Conservation (phyloP, 2,888 invertebrate genomes). For the Cryptus armator region DNA sequence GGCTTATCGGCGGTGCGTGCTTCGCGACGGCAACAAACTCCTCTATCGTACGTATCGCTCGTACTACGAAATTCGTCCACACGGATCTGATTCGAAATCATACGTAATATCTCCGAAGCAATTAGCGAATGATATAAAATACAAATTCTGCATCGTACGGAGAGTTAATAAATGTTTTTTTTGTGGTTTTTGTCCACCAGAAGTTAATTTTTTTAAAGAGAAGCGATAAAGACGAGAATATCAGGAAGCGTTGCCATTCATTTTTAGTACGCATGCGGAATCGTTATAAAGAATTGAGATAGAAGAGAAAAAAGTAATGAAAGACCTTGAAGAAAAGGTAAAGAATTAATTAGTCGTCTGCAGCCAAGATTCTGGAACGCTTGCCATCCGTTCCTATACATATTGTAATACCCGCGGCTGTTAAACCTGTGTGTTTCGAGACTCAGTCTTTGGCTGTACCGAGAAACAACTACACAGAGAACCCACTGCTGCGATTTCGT, state of each 20-base stretch:
- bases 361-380: constrained; percentile 27
- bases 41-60: constrained; percentile 67
- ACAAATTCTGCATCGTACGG: not conserved
- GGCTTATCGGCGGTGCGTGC: constrained; percentile 78
- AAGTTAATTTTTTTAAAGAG: too few relatives aligned
- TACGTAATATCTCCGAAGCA: constrained; percentile 19
- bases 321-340: constrained; percentile 6
- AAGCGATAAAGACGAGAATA: too few relatives aligned
- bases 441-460: not conserved
- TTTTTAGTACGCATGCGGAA: not conserved
- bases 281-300: not conserved
- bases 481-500: constrained; percentile 72
- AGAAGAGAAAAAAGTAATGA: constrained; percentile 16
- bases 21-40: constrained; percentile 72
- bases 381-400: constrained; percentile 37
- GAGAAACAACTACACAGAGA: not conserved
- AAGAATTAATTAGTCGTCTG: constrained; percentile 42
- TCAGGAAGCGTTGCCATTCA: too few relatives aligned
- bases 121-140: not conserved
- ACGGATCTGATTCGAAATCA: not conserved
- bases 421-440: constrained; percentile 10
- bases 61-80: constrained; percentile 1
- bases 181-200: too few relatives aligned
- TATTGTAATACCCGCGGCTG: not conserved
- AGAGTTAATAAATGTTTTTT: too few relatives aligned